phyloP scores from a whole-genome alignment of 2,113 vertebrate species.

The Psittacula cyanocephala region DNA sequence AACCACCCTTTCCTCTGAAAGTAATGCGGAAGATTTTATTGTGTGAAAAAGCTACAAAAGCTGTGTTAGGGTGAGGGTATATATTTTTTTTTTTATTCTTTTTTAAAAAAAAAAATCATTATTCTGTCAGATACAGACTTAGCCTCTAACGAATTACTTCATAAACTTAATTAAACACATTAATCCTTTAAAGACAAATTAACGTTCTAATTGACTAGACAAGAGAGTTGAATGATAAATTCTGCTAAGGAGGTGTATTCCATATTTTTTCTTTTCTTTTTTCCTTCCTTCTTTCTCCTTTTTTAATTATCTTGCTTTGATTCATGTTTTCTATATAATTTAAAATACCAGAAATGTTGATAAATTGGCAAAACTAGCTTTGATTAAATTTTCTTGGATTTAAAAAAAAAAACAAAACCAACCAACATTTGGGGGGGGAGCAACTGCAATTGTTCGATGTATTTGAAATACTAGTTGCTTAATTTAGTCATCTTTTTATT shows the following conservation, averaged over 20 bases:
- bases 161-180: constrained; percentile 66
- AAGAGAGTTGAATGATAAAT: constrained; percentile 54
- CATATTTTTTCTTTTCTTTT: background rate
- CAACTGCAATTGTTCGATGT: background rate
- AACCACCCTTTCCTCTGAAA: background rate
- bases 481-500: background rate
- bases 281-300: background rate
- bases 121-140: constrained; percentile 11
- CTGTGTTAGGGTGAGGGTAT: background rate
- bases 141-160: constrained; percentile 52
- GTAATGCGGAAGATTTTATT: background rate
- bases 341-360: background rate
- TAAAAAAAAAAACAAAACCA: background rate
- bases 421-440: background rate
- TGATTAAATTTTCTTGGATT: background rate
- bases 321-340: background rate
- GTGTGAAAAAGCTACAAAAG: background rate
- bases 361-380: background rate
- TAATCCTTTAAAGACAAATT: constrained; percentile 66
- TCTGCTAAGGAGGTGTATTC: constrained; percentile 12
- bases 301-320: constrained; percentile 23
- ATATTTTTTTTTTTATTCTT: background rate
- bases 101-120: constrained; percentile 35
- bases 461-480: background rate
- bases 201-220: constrained; percentile 43